Conservation (phyloP, 2,888 invertebrate genomes). For the Nebria salina region DNA sequence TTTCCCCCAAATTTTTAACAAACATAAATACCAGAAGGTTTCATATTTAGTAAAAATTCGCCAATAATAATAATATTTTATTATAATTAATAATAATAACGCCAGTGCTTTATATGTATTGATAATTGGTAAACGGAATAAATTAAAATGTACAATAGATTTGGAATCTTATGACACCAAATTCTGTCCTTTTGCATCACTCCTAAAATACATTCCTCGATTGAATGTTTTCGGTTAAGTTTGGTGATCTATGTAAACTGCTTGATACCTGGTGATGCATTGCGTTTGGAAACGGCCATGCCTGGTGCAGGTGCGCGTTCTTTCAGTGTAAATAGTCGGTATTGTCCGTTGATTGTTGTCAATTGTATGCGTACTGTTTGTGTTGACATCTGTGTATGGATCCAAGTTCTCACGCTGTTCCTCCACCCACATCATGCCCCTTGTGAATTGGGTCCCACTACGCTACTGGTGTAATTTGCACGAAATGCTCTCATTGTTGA, state of each 20-base stretch:
- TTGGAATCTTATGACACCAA: slow-evolving; percentile 13
- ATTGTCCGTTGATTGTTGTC: slow-evolving; percentile 26
- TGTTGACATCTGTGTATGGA: slow-evolving; percentile 26
- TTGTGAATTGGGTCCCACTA: not conserved
- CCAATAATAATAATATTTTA: too few relatives aligned
- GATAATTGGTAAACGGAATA: too few relatives aligned
- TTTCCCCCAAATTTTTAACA: not conserved
- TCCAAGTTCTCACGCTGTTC: slow-evolving; percentile 26
- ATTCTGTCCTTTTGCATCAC: slow-evolving; percentile 7
- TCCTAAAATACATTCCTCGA: not conserved
- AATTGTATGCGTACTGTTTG: slow-evolving; percentile 12
- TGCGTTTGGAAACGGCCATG: not conserved
- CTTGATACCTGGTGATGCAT: not conserved
- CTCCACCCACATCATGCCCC: slow-evolving; percentile 9
- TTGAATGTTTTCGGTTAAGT: not conserved
- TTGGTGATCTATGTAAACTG: not conserved
- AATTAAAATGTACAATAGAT: not conserved
- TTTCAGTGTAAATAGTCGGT: slow-evolving; percentile 13
- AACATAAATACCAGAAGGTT: not conserved
- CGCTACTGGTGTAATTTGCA: not conserved
- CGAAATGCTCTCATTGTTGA: not conserved
- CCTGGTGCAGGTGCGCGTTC: slow-evolving; percentile 8
- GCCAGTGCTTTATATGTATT: too few relatives aligned
- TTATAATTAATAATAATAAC: too few relatives aligned
- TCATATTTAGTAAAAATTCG: too few relatives aligned